These are phyloP conservation scores for Chrysolina haemoptera DNA, from an alignment of 2,888 invertebrate species.

Conservation along the genomic window DNA sequence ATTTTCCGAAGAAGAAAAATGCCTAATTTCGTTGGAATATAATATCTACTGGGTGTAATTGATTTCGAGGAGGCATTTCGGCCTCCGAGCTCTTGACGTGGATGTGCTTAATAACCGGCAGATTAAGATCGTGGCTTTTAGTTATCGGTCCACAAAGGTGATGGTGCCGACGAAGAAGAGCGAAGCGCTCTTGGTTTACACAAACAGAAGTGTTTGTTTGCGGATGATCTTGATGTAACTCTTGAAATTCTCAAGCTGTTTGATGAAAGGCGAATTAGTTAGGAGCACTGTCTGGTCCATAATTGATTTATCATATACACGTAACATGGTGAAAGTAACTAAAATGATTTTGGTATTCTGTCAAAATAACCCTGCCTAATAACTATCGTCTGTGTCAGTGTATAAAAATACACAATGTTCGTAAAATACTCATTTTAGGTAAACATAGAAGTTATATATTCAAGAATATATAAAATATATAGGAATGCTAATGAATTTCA, in stretches of 20 bases:
- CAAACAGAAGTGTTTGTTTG: constrained; percentile 35
- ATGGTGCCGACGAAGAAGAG: constrained; percentile 29
- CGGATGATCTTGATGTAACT: constrained; percentile 9
- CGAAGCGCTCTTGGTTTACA: constrained; percentile 34
- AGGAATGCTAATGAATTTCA: no score
- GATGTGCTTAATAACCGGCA: constrained; percentile 41
- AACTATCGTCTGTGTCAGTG: no score
- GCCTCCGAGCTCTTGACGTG: constrained; percentile 36
- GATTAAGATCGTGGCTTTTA: constrained; percentile 43
- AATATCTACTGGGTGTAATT: constrained; percentile 2
- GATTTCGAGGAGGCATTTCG: constrained; percentile 30
- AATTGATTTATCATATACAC: background rate
- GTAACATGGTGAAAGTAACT: no score
- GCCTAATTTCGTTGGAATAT: background rate
- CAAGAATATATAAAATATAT: no score
- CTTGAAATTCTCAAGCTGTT: constrained; percentile 1
- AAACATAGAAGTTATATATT: no score
- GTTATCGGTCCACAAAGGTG: constrained; percentile 39
- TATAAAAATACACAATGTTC: no score
- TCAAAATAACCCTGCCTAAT: no score
- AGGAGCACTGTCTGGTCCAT: background rate
- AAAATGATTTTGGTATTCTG: no score
- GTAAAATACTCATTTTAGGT: no score
- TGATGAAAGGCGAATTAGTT: background rate
- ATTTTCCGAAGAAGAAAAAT: background rate